Evolutionary conservation across 2,113 vertebrate genomes (phyloP).

Genomic region (Megaptera novaeangliae): DNA sequence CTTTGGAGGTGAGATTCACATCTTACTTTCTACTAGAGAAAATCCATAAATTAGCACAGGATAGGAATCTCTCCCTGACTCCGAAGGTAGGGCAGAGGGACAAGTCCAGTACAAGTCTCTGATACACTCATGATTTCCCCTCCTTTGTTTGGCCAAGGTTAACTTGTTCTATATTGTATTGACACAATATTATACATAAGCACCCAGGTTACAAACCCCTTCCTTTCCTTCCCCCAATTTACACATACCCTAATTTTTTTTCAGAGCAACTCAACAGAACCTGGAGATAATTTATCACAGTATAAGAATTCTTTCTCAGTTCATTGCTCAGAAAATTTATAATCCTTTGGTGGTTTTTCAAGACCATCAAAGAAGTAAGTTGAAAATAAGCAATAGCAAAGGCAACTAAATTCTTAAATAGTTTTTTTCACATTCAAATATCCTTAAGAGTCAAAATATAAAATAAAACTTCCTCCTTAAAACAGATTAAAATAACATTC

Average conservation of each 20-base stretch:
- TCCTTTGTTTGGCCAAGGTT: not conserved
- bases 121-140: not conserved
- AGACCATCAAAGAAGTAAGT: not conserved
- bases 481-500: not conserved
- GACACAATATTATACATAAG: not conserved
- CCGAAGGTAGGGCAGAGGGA: not conserved
- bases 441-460: not conserved
- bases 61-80: not conserved
- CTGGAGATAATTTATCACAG: not conserved
- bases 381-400: not conserved
- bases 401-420: not conserved
- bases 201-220: not conserved
- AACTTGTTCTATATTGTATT: not conserved
- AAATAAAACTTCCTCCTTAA: not conserved
- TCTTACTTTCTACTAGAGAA: conserved; percentile 33
- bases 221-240: not conserved
- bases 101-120: not conserved
- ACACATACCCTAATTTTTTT: not conserved
- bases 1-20: conserved; percentile 38
- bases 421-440: not conserved
- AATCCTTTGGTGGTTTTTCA: not conserved
- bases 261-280: not conserved
- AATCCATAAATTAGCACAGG: conserved; percentile 31
- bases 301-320: not conserved
- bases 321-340: not conserved